phyloP scores from a whole-genome alignment of 1,140 invertebrate genomes.

The Philopotamus ludificatus region DNA sequence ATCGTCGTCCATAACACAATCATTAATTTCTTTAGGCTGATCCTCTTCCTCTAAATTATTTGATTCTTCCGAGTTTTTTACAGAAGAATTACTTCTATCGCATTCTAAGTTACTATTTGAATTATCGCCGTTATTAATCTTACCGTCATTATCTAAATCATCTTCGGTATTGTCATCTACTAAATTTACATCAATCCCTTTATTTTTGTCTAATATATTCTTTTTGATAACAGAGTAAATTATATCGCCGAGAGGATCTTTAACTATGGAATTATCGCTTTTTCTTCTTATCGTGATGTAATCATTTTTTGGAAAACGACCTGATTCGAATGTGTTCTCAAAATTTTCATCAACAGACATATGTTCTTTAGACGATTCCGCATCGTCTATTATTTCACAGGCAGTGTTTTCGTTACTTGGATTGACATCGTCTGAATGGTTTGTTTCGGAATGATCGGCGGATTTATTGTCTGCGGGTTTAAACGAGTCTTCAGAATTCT shows the following conservation, averaged over 20 bases:
- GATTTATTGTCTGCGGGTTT: not conserved
- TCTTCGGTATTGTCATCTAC: no score
- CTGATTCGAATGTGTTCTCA: no score
- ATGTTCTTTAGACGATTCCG: not conserved
- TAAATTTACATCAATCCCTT: no score
- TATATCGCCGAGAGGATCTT: no score
- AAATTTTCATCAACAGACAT: not conserved
- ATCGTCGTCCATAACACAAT: constrained; percentile 4
- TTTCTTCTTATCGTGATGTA: no score
- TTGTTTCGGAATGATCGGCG: not conserved
- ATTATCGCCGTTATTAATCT: not conserved
- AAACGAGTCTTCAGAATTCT: constrained; percentile 53
- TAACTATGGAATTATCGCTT: no score
- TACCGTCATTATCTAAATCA: no score
- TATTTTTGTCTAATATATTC: no score
- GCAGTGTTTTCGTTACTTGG: not conserved
- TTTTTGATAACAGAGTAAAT: no score
- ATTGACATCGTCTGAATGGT: not conserved
- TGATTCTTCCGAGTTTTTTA: not conserved
- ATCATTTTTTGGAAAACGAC: no score
- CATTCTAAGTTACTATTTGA: constrained; percentile 6
- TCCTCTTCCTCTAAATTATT: not conserved
- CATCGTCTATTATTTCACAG: not conserved
- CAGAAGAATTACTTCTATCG: not conserved
- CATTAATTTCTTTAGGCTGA: not conserved